These are phyloP conservation scores for Melangyna quadrimaculata DNA, from an alignment of 2,888 invertebrate species.

Conservation along the genomic window DNA sequence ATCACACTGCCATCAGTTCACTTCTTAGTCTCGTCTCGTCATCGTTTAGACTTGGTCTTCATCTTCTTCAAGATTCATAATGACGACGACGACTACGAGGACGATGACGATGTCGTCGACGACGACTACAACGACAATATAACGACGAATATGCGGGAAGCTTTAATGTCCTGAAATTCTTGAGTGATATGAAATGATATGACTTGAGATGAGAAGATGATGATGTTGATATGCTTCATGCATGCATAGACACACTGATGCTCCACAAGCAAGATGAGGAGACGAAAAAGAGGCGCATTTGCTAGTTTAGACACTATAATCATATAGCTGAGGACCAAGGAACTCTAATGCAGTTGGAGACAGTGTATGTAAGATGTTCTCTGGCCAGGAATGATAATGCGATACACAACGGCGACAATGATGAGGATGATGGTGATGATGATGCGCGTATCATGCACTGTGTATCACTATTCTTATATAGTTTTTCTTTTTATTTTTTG, in stretches of 20 bases:
- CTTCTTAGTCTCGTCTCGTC: slow-evolving; percentile 44
- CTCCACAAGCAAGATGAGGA: slow-evolving; percentile 30
- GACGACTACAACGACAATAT: slow-evolving; percentile 14
- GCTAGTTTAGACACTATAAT: slow-evolving; percentile 52
- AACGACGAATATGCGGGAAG: slow-evolving; percentile 68
- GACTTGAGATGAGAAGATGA: slow-evolving; percentile 71
- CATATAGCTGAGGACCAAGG: not conserved
- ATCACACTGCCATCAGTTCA: slow-evolving; percentile 49
- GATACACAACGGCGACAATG: slow-evolving; percentile 67
- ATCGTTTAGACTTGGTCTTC: slow-evolving; percentile 38
- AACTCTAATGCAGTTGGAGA: slow-evolving; percentile 38
- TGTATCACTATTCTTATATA: slow-evolving; percentile 24
- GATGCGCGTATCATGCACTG: slow-evolving; percentile 65
- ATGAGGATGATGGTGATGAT: slow-evolving; percentile 56
- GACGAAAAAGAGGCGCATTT: slow-evolving; percentile 5
- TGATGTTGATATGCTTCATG: slow-evolving; percentile 72
- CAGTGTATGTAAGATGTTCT: slow-evolving; percentile 49
- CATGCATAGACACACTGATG: slow-evolving; percentile 66
- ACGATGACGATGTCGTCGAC: not conserved
- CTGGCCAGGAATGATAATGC: slow-evolving; percentile 54
- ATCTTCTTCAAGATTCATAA: slow-evolving; percentile 41
- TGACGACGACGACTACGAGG: not conserved
- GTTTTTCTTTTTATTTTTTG: slow-evolving; percentile 22
- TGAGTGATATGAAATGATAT: slow-evolving; percentile 72
- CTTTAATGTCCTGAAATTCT: slow-evolving; percentile 72